These are phyloP conservation scores for Cherax destructor DNA, from an alignment of 1,140 invertebrate species.

Conservation along the genomic window DNA sequence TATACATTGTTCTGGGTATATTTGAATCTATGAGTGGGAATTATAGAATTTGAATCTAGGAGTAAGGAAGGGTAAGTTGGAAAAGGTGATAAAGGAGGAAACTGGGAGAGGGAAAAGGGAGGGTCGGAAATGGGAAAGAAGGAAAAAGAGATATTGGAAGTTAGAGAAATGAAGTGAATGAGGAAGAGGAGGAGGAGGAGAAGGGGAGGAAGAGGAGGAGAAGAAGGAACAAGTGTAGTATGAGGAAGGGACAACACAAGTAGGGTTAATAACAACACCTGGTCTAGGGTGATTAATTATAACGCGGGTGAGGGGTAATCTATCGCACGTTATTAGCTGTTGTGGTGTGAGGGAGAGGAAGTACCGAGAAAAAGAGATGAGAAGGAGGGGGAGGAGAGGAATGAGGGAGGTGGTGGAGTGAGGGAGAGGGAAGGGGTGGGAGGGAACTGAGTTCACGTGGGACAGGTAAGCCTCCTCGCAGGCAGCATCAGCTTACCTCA, in stretches of 20 bases:
- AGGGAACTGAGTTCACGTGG: neutral
- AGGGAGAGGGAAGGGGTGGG: neutral
- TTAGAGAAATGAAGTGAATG: too few relatives aligned
- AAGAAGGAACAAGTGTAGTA: neutral
- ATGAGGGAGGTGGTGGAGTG: neutral
- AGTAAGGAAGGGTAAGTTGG: slow-evolving; percentile 1
- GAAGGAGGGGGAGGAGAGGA: too few relatives aligned
- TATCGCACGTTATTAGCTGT: slow-evolving; percentile 45
- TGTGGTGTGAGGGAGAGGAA: neutral
- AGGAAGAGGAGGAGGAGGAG: too few relatives aligned
- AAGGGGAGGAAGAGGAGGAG: too few relatives aligned
- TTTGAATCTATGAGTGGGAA: too few relatives aligned
- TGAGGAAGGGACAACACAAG: slow-evolving; percentile 1
- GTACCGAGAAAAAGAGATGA: too few relatives aligned
- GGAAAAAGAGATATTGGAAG: neutral
- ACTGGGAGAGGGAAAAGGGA: neutral
- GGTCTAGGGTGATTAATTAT: slow-evolving; percentile 37
- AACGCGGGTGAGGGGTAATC: slow-evolving; percentile 39
- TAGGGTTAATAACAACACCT: slow-evolving; percentile 50
- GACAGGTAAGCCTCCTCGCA: too few relatives aligned
- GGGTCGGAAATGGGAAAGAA: neutral
- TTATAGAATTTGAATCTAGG: neutral
- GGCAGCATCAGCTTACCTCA: neutral
- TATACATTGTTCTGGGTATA: too few relatives aligned
- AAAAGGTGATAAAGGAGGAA: neutral